phyloP scores from a whole-genome alignment of 2,888 invertebrate species.

The Napeogenes sylphis region DNA sequence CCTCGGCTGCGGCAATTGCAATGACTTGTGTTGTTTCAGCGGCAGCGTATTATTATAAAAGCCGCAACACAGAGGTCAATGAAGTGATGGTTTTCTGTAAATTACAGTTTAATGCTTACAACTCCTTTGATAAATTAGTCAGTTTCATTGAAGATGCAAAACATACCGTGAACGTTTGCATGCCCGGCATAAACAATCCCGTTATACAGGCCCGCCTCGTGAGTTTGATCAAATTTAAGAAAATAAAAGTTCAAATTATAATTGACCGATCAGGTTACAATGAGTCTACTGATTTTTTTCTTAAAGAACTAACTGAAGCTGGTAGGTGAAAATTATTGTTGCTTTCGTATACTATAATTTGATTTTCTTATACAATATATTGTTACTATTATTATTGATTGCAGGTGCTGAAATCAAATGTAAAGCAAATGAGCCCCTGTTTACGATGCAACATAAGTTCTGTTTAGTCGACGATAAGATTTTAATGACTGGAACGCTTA shows the following conservation, averaged over 20 bases:
- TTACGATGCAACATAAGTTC: constrained; percentile 88
- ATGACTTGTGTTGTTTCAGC: constrained; percentile 65
- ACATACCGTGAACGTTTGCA: constrained; percentile 61
- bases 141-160: constrained; percentile 65
- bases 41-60: constrained; percentile 65
- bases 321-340: constrained; percentile 44
- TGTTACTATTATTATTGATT: constrained; percentile 27
- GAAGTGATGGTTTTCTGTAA: constrained; percentile 75
- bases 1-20: constrained; percentile 63
- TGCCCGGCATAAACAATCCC: constrained; percentile 71
- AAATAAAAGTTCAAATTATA: constrained; percentile 60
- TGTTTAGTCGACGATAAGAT: constrained; percentile 80
- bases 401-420: constrained; percentile 78
- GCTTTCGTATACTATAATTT: background rate
- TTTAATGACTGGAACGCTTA: constrained; percentile 84
- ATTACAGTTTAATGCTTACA: constrained; percentile 64
- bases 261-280: constrained; percentile 64
- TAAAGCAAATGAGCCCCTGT: constrained; percentile 58
- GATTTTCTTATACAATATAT: background rate
- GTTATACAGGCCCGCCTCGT: constrained; percentile 67
- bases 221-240: constrained; percentile 54
- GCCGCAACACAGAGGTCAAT: constrained; percentile 57
- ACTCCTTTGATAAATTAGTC: constrained; percentile 68
- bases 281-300: constrained; percentile 59
- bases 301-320: constrained; percentile 62